Evolutionary conservation across 1,140 invertebrate genomes (phyloP), one percentile per base, ranked within the genome.

Genomic region (Tribolium castaneum): DNA sequence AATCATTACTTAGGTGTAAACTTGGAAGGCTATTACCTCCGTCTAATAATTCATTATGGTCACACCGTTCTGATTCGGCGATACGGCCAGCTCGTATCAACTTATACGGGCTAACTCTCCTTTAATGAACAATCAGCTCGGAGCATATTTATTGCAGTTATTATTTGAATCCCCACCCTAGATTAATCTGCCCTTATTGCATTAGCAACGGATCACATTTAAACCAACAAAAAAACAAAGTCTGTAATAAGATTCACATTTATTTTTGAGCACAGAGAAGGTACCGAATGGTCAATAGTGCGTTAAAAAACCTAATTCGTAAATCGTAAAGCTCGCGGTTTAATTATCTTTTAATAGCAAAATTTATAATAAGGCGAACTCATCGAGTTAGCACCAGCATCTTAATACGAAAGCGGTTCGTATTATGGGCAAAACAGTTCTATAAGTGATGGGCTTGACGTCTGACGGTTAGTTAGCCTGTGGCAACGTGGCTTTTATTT

Each of bases 1-100:
- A 87, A 87, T 86, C 86, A 87, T 87, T 87, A 87, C 85, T 86
- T 86, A 87, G 84, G 85, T 85, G 85, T 85, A 86, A 85, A 86
- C 84, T 86, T 85, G 83, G 80, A 83, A 84, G 84, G 84, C 82
- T 83, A 86, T 86, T 86, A 86, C 84, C 81, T 81, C 56, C 70
- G 73, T 80, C 80, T 83, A 80, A 86, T 86, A 85, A 86, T 84
- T 86, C 82, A 86, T 86, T 85, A 83, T 80, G 50, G 70, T 51
- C 66, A 70, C 35, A 50, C 35, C 66, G 35, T 13, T 50, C 50
- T 34, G 70, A 72, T 52, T 52, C 34, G 70, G 35, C 70, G 70
- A 71, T 45, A 51, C 50, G 74, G 74, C 45, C 45, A 52, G 50
- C 45, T 12, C 19, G 50, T 39, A 50, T 14, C 16, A 25, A 72